Evolutionary conservation across 1,140 invertebrate genomes (phyloP), one percentile per base, ranked within the genome.

Genomic region (Zaprionus africanus): DNA sequence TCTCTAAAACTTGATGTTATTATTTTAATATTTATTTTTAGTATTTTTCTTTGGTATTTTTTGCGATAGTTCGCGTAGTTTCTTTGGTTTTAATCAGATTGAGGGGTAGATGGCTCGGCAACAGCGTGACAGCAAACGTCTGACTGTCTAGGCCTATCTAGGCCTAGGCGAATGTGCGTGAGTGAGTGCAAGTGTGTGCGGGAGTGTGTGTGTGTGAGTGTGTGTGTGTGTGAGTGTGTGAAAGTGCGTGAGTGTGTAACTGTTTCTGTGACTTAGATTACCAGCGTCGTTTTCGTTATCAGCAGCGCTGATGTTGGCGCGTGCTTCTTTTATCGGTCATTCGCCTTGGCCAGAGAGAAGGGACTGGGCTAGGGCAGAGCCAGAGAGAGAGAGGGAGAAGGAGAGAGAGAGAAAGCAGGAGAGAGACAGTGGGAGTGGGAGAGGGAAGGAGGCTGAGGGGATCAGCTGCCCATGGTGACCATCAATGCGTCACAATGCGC

Each of bases 251-350:
- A 2, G 46, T 17, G 15, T 58, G 56, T 34, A 24, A 58, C 19
- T 34, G 56, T 58, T 12, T n/a, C 31, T 58, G 17, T 58, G 56
- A 58, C 56, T 58, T 58, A 56, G 53, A 56, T 56, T 56, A 31
- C 53, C 53, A 22, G 24, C 51, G 19, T 34, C 34, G 36, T 76
- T 63, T 76, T 56, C 51, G 31, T 31, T 62, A 54, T 53, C 54
- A 60, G 51, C 43, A 34, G 26, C 34, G 72, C 12, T 63, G 65
- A 31, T 63, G 62, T 69, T 74, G 83, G 85, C 81, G 81, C 79
- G 81, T 88, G 81, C 81, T 90, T 56, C 54, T 76, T 90, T 88
- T 88, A 88, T 88, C 85, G 84, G 84, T 90, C 84, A 90, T 88
- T 88, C 79, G 81, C 85, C 84, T 88, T 84, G 69, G 34, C 75